These are phyloP conservation scores for Sinelater perroti DNA, from an alignment of 2,888 invertebrate genomes.

Conservation along the genomic window DNA sequence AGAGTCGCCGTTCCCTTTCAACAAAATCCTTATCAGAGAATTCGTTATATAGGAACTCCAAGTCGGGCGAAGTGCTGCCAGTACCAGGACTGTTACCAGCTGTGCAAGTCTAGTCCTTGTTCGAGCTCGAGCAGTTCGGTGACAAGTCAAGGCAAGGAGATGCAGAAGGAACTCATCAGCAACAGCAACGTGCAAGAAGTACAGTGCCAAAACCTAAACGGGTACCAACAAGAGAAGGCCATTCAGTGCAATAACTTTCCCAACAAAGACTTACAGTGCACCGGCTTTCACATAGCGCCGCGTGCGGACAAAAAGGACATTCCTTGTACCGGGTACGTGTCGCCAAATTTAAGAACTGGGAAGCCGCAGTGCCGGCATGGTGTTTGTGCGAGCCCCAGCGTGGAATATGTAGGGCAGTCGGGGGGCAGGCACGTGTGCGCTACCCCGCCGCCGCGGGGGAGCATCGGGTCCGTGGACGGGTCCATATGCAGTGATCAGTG, in stretches of 20 bases:
- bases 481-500: slow-evolving; percentile 54
- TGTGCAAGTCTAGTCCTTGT: slow-evolving; percentile 61
- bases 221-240: slow-evolving; percentile 58
- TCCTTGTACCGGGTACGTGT: slow-evolving; percentile 50
- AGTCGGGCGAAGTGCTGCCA: slow-evolving; percentile 58
- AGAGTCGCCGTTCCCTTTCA: slow-evolving; percentile 63
- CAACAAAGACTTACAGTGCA: slow-evolving; percentile 47
- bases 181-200: slow-evolving; percentile 49
- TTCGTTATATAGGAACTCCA: slow-evolving; percentile 56
- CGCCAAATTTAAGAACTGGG: slow-evolving; percentile 49
- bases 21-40: slow-evolving; percentile 58
- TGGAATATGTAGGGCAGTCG: slow-evolving; percentile 71
- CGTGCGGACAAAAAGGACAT: slow-evolving; percentile 48
- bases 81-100: slow-evolving; percentile 56
- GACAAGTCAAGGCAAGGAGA: slow-evolving; percentile 59
- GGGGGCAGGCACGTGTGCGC: slow-evolving; percentile 67
- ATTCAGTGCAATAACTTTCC: slow-evolving; percentile 56
- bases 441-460: slow-evolving; percentile 58
- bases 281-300: slow-evolving; percentile 50
- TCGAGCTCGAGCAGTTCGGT: slow-evolving; percentile 64
- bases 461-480: slow-evolving; percentile 51
- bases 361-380: slow-evolving; percentile 58
- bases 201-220: slow-evolving; percentile 58
- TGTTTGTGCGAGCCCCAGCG: slow-evolving; percentile 61
- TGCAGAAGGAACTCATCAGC: slow-evolving; percentile 44